A percentile compares a stretch with the other conserved stretches of the same genome.
These are phyloP conservation scores for Liodrosophila aerea DNA, from an alignment of 2,888 invertebrate species.

Conservation along the genomic window DNA sequence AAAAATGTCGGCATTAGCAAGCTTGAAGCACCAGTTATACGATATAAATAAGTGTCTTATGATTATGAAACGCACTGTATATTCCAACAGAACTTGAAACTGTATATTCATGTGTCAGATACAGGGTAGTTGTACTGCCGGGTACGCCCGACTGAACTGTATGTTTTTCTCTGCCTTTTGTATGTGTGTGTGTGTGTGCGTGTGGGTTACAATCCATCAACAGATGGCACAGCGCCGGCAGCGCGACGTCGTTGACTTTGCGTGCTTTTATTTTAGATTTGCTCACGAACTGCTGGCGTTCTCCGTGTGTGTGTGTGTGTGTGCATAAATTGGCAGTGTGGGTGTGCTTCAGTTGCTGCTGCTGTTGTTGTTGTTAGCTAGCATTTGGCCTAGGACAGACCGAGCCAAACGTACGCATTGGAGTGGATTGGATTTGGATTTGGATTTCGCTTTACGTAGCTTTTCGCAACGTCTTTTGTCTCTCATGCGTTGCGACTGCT, in stretches of 20 bases:
- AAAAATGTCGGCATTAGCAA: too few relatives aligned
- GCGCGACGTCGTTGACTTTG: conserved; percentile 48
- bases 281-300: conserved; percentile 62
- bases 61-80: too few relatives aligned
- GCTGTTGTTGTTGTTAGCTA: conserved; percentile 21
- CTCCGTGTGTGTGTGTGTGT: conserved; percentile 16
- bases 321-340: conserved; percentile 49
- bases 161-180: conserved; percentile 45
- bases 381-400: conserved; percentile 31
- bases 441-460: conserved; percentile 53
- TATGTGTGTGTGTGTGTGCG: conserved; percentile 13
- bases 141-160: too few relatives aligned
- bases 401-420: conserved; percentile 23
- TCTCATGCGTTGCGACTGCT: conserved; percentile 2
- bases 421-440: conserved; percentile 57
- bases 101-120: too few relatives aligned
- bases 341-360: conserved; percentile 26
- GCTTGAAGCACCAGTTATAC: too few relatives aligned
- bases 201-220: conserved; percentile 67
- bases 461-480: conserved; percentile 12
- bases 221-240: conserved; percentile 28
- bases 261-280: conserved; percentile 73
- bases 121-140: too few relatives aligned
- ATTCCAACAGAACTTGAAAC: too few relatives aligned
- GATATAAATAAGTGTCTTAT: too few relatives aligned